These are phyloP conservation scores for Acronicta alni DNA, from an alignment of 2,888 invertebrate species.

Conservation along the genomic window DNA sequence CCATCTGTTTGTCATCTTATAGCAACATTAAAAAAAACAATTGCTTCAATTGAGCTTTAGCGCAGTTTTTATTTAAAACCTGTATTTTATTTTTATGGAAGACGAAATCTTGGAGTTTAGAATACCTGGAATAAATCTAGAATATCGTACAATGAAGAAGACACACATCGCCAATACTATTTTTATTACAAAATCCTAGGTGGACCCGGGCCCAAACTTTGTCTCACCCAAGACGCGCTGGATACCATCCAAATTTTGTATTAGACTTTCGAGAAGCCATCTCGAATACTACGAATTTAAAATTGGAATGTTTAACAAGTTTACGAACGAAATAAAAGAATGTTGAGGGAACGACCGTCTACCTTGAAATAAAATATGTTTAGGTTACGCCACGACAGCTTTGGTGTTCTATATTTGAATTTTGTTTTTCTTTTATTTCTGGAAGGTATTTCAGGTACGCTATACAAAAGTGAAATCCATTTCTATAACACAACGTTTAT, in stretches of 20 bases:
- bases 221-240: constrained; percentile 31
- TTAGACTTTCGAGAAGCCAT: constrained; percentile 53
- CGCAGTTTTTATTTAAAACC: too few relatives aligned
- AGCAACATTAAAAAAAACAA: too few relatives aligned
- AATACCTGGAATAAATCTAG: neutral
- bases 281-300: constrained; percentile 49
- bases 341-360: constrained; percentile 9
- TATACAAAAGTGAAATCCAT: too few relatives aligned
- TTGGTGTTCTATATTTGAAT: neutral
- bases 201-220: constrained; percentile 32
- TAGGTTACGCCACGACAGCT: constrained; percentile 11
- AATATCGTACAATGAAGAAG: neutral
- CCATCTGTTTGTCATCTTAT: too few relatives aligned
- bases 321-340: constrained; percentile 50
- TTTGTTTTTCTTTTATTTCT: neutral
- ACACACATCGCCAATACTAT: constrained; percentile 1
- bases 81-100: too few relatives aligned
- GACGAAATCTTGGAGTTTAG: too few relatives aligned
- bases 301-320: constrained; percentile 61
- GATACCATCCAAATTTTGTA: constrained; percentile 57
- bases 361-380: constrained; percentile 20
- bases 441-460: neutral
- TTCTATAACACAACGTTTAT: too few relatives aligned
- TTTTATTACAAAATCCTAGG: constrained; percentile 19
- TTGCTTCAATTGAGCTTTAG: too few relatives aligned